Evolutionary conservation across 2,113 vertebrate genomes (phyloP).

Genomic region (Cyanoderma ruficeps): DNA sequence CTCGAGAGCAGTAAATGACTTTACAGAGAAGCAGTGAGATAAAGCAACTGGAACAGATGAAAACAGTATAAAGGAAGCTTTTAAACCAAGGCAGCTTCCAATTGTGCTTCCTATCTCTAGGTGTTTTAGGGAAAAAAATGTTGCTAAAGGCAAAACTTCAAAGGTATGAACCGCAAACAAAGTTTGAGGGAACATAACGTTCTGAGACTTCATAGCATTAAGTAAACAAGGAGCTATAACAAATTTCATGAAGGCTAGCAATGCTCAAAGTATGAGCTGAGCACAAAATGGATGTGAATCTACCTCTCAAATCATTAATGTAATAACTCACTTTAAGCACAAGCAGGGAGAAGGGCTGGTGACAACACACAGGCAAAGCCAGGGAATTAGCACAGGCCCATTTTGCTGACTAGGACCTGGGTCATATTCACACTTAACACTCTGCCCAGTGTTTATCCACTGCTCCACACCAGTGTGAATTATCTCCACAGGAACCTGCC

Average conservation of each 20-base stretch:
- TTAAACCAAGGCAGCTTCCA: background rate
- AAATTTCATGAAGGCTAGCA: background rate
- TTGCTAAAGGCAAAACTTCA: background rate
- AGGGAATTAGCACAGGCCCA: background rate
- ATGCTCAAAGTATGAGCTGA: background rate
- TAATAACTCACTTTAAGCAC: background rate
- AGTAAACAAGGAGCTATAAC: background rate
- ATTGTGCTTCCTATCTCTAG: background rate
- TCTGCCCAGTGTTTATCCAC: background rate
- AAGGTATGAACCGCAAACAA: background rate
- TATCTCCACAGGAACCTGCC: background rate
- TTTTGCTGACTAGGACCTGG: background rate
- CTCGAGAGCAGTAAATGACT: background rate
- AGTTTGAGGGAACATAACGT: background rate
- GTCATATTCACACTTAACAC: background rate
- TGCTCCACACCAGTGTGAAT: background rate
- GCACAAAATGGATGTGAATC: background rate
- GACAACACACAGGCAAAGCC: fast-evolving
- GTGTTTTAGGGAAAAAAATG: background rate
- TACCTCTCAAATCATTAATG: background rate
- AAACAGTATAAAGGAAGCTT: background rate
- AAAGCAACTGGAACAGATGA: conserved; percentile 22
- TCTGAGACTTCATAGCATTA: background rate
- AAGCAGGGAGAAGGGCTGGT: background rate
- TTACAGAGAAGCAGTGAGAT: background rate